Conservation (phyloP, 2,113 vertebrate genomes). For the Nipponia nippon region DNA sequence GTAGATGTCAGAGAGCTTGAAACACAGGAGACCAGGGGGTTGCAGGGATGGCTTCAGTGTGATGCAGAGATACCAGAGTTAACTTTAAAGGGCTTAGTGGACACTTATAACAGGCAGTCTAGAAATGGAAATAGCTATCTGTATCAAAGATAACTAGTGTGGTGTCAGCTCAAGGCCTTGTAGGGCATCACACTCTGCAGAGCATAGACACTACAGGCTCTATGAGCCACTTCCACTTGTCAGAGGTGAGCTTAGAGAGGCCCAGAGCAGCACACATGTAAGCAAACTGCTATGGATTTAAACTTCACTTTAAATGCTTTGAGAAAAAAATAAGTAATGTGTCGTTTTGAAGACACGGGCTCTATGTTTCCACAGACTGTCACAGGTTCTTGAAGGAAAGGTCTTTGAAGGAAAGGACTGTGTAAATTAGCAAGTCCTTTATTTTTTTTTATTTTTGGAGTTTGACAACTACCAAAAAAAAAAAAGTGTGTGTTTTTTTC, state of each 20-base stretch:
- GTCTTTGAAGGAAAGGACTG: not conserved
- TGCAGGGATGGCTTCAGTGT: not conserved
- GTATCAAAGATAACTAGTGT: not conserved
- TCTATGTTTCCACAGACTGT: not conserved
- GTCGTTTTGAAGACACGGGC: not conserved
- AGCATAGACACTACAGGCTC: not conserved
- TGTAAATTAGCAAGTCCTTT: not conserved
- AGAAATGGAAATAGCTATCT: conserved; percentile 8
- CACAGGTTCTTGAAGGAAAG: not conserved
- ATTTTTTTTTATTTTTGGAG: not conserved
- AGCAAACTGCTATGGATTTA: not conserved
- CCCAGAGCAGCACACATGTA: not conserved
- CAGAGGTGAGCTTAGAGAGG: not conserved
- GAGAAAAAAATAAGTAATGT: not conserved
- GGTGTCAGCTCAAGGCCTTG: not conserved
- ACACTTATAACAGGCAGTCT: not conserved
- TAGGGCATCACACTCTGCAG: not conserved
- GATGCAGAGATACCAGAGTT: not conserved
- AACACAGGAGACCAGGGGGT: not conserved
- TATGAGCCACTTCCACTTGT: not conserved
- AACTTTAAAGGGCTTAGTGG: not conserved
- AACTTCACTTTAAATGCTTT: not conserved
- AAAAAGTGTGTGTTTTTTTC: not conserved
- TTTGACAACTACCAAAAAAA: not conserved
- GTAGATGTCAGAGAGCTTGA: not conserved